Percentiles rank a stretch among this genome's conserved stretches.
Conservation (phyloP, 1,140 invertebrate genomes). For the Zaprionus ghesquierei region DNA sequence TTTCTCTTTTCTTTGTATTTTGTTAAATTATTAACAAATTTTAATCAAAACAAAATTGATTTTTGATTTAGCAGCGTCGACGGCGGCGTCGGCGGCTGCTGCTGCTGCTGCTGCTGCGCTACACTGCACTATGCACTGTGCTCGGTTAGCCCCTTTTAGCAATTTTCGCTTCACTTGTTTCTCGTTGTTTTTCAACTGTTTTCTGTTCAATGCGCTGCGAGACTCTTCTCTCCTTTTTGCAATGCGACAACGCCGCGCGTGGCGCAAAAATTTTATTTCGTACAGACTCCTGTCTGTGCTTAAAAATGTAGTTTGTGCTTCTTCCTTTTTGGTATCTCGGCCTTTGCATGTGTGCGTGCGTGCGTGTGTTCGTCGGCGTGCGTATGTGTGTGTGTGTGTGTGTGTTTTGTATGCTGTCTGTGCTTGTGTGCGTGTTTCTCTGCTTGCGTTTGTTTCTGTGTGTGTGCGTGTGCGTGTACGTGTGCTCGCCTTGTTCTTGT, state of each 20-base stretch:
- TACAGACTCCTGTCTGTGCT: constrained; percentile 53
- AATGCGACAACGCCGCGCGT: constrained; percentile 31
- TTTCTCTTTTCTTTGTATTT: no score
- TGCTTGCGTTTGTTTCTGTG: constrained; percentile 6
- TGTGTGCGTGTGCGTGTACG: constrained; percentile 18
- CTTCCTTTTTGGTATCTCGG: constrained; percentile 47
- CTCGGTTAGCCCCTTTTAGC: neutral
- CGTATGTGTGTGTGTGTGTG: constrained; percentile 8
- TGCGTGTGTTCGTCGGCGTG: neutral
- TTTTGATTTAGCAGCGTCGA: neutral
- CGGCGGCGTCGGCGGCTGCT: neutral
- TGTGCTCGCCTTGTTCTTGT: constrained; percentile 35
- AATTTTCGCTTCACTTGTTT: constrained; percentile 2
- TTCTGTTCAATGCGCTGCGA: constrained; percentile 15
- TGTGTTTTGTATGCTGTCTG: neutral
- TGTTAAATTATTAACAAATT: neutral
- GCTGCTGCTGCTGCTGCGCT: neutral
- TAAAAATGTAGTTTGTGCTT: constrained; percentile 49
- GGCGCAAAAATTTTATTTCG: constrained; percentile 52
- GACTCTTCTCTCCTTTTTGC: constrained; percentile 20
- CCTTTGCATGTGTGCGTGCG: constrained; percentile 14
- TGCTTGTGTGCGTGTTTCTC: constrained; percentile 10
- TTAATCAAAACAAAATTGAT: neutral
- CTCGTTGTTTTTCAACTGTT: neutral
- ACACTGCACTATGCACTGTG: neutral